Conservation (phyloP, 2,113 vertebrate genomes). For the Alligator mississippiensis region DNA sequence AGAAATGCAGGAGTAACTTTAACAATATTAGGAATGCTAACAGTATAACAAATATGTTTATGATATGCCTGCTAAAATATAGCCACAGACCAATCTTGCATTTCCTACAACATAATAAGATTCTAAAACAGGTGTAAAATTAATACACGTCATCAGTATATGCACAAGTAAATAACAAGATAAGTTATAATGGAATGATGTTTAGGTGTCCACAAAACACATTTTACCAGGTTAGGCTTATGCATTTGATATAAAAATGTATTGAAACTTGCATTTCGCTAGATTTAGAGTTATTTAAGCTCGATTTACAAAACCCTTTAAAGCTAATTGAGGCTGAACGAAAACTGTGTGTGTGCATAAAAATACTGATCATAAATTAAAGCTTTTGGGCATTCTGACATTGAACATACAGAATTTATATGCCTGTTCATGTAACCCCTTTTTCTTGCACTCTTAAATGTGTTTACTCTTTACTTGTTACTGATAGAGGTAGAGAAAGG, state of each 20-base stretch:
- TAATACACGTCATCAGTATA: not conserved
- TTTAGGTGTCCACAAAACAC: not conserved
- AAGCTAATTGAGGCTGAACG: not conserved
- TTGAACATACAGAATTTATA: not conserved
- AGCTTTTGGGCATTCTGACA: accelerated
- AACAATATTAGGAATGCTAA: not conserved
- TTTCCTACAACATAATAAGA: not conserved
- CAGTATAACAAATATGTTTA: not conserved
- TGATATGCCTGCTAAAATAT: not conserved
- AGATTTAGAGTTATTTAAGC: not conserved
- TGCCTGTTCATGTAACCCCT: not conserved
- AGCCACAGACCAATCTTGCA: not conserved
- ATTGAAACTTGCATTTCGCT: not conserved
- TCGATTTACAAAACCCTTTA: not conserved
- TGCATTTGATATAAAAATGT: not conserved
- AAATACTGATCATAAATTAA: not conserved
- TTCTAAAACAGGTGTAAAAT: not conserved
- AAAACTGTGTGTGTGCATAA: not conserved
- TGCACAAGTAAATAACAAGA: not conserved
- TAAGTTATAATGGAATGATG: not conserved
- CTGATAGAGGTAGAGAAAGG: not conserved
- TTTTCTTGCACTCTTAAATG: not conserved
- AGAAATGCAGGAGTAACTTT: not conserved
- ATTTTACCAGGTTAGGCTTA: not conserved
- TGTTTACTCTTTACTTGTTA: not conserved